Evolutionary conservation across 2,113 vertebrate genomes (phyloP).

Genomic region (Brevimyrus niger): DNA sequence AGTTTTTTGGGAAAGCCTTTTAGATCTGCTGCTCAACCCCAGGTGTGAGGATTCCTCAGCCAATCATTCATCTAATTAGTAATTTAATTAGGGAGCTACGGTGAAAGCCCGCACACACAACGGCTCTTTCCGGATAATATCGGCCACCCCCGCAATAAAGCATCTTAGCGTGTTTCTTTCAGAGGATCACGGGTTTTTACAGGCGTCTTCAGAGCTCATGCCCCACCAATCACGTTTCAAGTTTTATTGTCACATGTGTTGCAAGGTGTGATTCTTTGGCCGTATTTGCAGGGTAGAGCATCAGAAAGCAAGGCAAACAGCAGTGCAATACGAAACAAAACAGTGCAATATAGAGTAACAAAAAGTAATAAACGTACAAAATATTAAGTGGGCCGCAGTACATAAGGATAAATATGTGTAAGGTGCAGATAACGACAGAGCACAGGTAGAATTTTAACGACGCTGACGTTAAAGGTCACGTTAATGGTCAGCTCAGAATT

Average conservation of each 20-base stretch:
- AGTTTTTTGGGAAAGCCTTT: neutral
- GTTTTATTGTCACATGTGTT: no score
- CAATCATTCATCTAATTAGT: neutral
- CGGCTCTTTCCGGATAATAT: neutral
- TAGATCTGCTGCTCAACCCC: neutral
- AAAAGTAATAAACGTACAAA: neutral
- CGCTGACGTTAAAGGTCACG: neutral
- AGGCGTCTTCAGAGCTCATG: neutral
- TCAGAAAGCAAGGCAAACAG: neutral
- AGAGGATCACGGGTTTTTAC: neutral
- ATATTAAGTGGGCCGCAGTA: neutral
- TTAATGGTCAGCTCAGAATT: neutral
- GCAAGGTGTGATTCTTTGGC: neutral
- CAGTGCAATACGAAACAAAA: neutral
- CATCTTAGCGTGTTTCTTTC: neutral
- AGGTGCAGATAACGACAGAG: neutral
- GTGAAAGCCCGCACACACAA: neutral
- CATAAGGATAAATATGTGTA: neutral
- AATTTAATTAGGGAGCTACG: neutral
- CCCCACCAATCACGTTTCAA: neutral
- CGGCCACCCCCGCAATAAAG: neutral
- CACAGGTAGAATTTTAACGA: neutral
- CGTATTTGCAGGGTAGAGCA: neutral
- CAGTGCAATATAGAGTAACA: neutral
- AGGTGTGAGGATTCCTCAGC: neutral